Base-by-base conservation (phyloP, 2,888 invertebrate species). In the Dryococelus australis region DNA sequence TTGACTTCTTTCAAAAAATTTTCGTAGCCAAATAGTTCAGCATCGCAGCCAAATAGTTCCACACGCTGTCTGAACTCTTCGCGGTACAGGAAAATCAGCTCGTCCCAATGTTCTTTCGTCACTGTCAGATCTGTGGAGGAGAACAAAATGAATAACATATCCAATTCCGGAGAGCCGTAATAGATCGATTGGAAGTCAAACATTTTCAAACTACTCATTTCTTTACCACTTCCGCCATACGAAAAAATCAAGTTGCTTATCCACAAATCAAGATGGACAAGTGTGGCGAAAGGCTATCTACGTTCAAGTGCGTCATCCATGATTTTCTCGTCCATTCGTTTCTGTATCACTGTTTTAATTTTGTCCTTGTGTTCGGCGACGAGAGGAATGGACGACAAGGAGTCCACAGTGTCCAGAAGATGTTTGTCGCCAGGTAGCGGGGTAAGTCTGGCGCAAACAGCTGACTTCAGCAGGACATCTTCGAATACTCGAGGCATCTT, bases 221-320 rank as follows among this genome's bases (percentile, higher is more conserved):
- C 93, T 5, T 88, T 28, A 16, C 24, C 65, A 13, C 16, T 47
- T 47, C 89, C 90, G 91, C 94, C 92, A 86, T 92, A 92, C 87
- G 92, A 91, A 20, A 95, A 91, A 93, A 95, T 93, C 0, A 95
- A 92, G 89, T 95, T 95, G 90, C 95, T 95, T 20, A 94, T 93
- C 95, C 95, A 95, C 85, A 94, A 93, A 90, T 95, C 95, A 0
- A 92, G 92, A 89, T 95, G 95, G 0, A 93, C 92, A 27, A 94
- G 92, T 0, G 94, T 93, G 0, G 92, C 93, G 92, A 94, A 95
- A 0, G 93, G 92, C 35, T 93, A 93, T 26, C 27, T 86, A 27
- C 47, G 80, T 20, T 88, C 86, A 0, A 85, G 84, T 13, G 80
- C 26, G 0, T 12, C 12, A 4, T 43, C 16, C 27, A 80, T 16